A percentile compares a stretch with the other conserved stretches of the same genome.
Conservation (phyloP, 2,888 invertebrate species). For the Apotomis turbidana region DNA sequence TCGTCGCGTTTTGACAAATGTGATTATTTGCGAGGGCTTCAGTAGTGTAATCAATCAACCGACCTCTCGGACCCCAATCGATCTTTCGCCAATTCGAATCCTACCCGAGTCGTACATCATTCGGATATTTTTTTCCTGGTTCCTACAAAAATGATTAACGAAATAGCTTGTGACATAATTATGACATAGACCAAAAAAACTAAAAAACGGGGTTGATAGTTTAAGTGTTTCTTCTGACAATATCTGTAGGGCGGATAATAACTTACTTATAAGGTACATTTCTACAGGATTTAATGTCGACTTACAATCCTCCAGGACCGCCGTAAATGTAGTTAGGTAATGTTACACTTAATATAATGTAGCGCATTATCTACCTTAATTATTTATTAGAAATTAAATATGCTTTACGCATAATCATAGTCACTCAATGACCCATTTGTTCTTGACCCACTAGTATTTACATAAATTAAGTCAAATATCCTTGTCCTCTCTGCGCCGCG, state of each 20-base stretch:
- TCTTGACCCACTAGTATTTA: slow-evolving; percentile 9
- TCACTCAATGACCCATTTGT: background rate
- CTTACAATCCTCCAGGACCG: too few species aligned
- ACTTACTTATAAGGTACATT: too few species aligned
- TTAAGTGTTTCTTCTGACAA: too few species aligned
- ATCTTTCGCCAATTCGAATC: slow-evolving; percentile 44
- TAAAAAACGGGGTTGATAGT: too few species aligned
- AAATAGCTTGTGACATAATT: slow-evolving; percentile 7
- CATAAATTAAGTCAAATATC: slow-evolving; percentile 11
- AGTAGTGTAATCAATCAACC: slow-evolving; percentile 43
- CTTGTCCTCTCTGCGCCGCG: background rate
- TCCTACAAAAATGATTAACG: slow-evolving; percentile 31
- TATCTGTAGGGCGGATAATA: too few species aligned
- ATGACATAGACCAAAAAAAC: background rate
- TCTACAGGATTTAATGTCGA: too few species aligned
- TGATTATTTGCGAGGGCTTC: slow-evolving; percentile 37
- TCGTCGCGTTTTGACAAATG: slow-evolving; percentile 36
- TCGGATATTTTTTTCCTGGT: slow-evolving; percentile 42
- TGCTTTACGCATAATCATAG: background rate
- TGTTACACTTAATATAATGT: too few species aligned
- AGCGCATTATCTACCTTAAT: too few species aligned
- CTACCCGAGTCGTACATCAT: slow-evolving; percentile 45
- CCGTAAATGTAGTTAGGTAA: too few species aligned
- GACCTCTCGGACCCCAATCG: slow-evolving; percentile 44
- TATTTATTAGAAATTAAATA: background rate